Base-by-base conservation (phyloP, 2,888 invertebrate species). In the Rhingia rostrata region DNA sequence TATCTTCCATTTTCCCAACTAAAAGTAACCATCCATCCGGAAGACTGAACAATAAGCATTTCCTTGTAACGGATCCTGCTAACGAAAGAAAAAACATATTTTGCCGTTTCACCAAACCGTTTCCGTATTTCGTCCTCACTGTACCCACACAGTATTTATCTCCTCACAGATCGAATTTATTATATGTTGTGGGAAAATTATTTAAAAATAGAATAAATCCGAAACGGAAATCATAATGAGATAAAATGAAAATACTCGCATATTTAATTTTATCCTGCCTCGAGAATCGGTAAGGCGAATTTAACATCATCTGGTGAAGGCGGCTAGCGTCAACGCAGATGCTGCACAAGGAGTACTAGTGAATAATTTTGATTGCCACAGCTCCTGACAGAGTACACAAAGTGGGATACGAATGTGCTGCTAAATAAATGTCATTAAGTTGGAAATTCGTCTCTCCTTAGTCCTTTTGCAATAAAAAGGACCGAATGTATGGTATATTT, bases 41-140 rank as follows among this genome's bases (percentile, higher is more conserved):
- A 82, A 82, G 72, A 82, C 43, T 78, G 82, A 82, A 78, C 78
- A 82, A 63, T 82, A 66, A 73, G 41, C 66, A 82, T 78, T 78
- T 78, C 66, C 66, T 41, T 56, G 66, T 66, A 61, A 67, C 53
- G 61, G 66, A 67, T 82, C 75, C 33, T 14, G 5, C 14, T 22
- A 22, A 22, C 22, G 22, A 47, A 60, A 60, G 45, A 58, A 70
- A 66, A 77, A 75, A 72, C 70, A 82, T 70, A 70, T 70, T 66
- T 78, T 77, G 54, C 64, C 30, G 10, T 54, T 30, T 33, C 54
- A 41, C 22, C 6, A 14, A 37, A 41, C 35, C 41, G 45, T 72
- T 32, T 75, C 64, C 70, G 39, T 58, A 30, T 47, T 60, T 78
- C 10, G 12, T 22, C 47, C 12, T 33, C n/a, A 4, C 22, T 7